Conservation (phyloP, 2,797 vertebrate species). For the Xyrichtys novacula region DNA sequence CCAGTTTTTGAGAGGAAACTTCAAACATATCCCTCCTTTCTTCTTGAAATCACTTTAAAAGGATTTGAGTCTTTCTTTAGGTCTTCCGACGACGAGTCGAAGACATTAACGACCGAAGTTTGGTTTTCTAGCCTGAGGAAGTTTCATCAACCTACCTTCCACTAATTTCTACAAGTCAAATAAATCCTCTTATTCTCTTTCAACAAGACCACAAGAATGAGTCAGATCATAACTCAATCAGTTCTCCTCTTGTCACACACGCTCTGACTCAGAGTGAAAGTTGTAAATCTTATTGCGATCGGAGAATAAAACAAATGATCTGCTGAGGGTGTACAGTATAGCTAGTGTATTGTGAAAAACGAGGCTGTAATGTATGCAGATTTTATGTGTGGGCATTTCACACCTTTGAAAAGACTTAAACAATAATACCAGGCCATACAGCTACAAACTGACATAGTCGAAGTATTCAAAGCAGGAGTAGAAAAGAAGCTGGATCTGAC, state of each 20-base stretch:
- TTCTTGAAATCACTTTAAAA: not conserved
- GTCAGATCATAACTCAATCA: conserved; percentile 43
- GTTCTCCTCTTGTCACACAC: conserved; percentile 2
- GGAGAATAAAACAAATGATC: not conserved
- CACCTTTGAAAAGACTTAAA: not conserved
- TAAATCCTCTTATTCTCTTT: conserved; percentile 45
- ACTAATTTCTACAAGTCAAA: conserved; percentile 50
- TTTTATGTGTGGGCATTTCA: not conserved
- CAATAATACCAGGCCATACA: too few species aligned
- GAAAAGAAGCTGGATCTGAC: conserved; percentile 17
- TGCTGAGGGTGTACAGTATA: not conserved
- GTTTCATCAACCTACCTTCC: conserved; percentile 29
- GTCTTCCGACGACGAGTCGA: not conserved
- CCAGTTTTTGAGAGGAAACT: not conserved
- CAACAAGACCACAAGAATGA: conserved; percentile 60
- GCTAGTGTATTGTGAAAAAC: not conserved
- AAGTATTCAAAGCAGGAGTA: not conserved
- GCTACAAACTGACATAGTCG: not conserved
- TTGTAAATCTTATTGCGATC: conserved; percentile 15
- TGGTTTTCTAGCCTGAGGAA: conserved; percentile 35
- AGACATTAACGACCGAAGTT: conserved; percentile 10
- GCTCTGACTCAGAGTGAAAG: conserved; percentile 2
- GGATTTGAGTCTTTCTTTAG: not conserved
- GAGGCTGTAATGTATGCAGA: not conserved
- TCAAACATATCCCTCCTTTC: not conserved